phyloP scores from a whole-genome alignment of 2,888 invertebrate genomes.

The Vesta saturnalis region DNA sequence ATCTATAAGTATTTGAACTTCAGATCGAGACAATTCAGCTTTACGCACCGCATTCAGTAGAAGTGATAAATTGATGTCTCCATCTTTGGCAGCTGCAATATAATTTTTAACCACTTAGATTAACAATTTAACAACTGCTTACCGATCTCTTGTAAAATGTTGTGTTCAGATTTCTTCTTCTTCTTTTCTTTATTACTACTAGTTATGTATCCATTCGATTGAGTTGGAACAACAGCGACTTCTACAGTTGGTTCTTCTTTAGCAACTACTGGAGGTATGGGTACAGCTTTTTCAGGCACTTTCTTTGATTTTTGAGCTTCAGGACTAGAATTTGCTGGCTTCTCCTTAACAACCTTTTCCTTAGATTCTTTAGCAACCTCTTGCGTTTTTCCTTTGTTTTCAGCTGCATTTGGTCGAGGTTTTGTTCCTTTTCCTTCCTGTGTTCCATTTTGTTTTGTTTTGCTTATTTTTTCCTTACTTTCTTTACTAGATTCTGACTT shows the following conservation, averaged over 20 bases:
- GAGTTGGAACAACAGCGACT: constrained; percentile 35
- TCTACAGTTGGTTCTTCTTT: constrained; percentile 28
- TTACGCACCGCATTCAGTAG: constrained; percentile 75
- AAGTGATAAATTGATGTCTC: constrained; percentile 74
- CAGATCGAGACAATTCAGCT: constrained; percentile 84
- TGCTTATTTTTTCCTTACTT: constrained; percentile 40
- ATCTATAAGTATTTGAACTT: constrained; percentile 90
- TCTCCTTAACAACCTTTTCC: constrained; percentile 19
- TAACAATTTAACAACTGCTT: constrained; percentile 48
- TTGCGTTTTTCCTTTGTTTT: constrained; percentile 14
- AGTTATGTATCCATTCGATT: constrained; percentile 52
- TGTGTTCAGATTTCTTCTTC: constrained; percentile 69
- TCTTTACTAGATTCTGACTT: constrained; percentile 36
- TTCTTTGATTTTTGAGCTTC: constrained; percentile 45
- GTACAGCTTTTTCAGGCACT: constrained; percentile 40
- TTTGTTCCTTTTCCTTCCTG: constrained; percentile 45
- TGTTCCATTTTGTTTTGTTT: constrained; percentile 53
- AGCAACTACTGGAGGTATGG: constrained; percentile 2
- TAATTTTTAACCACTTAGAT: neutral
- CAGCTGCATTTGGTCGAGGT: constrained; percentile 13
- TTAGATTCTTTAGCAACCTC: constrained; percentile 42
- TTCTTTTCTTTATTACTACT: constrained; percentile 59
- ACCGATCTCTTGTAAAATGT: constrained; percentile 66
- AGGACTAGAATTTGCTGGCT: constrained; percentile 13
- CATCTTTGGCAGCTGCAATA: constrained; percentile 72